A percentile compares a stretch with the other conserved stretches of the same genome.
Evolutionary conservation across 2,113 vertebrate species (phyloP).

Genomic region (Prochilodus magdalenae): DNA sequence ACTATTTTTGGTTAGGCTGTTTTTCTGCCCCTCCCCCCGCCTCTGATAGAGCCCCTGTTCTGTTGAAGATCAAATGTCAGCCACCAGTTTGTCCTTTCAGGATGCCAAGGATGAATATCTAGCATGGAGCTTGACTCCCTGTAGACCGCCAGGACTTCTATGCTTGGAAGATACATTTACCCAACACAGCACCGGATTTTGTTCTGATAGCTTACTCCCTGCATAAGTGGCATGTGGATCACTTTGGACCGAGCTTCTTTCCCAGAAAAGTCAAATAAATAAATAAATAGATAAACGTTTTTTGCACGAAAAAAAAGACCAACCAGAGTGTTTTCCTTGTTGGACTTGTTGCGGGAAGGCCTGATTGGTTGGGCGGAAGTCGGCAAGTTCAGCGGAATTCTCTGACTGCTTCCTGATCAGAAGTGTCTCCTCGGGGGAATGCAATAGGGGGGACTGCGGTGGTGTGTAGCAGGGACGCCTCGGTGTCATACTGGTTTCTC

Average conservation of each 20-base stretch:
- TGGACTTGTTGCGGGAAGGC: constrained; percentile 43
- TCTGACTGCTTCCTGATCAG: constrained; percentile 17
- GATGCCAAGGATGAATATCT: constrained; percentile 32
- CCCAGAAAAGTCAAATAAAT: constrained; percentile 58
- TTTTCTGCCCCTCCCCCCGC: too few species aligned
- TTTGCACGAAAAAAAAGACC: constrained; percentile 23
- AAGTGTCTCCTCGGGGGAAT: constrained; percentile 33
- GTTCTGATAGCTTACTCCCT: constrained; percentile 54
- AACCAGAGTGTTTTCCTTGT: constrained; percentile 30
- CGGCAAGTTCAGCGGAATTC: constrained; percentile 36
- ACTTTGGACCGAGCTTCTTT: constrained; percentile 47
- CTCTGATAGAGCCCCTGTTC: constrained; percentile 27
- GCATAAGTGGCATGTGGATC: constrained; percentile 44
- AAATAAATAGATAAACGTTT: constrained; percentile 56
- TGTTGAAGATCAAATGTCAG: constrained; percentile 11
- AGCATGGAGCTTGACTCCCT: constrained; percentile 4
- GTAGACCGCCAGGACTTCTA: not conserved
- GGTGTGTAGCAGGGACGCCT: not conserved
- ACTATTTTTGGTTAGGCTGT: constrained; percentile 39
- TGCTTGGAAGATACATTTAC: constrained; percentile 25
- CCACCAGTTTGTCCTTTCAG: constrained; percentile 31
- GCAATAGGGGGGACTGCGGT: not conserved
- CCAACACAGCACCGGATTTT: constrained; percentile 40
- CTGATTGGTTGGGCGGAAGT: constrained; percentile 44
- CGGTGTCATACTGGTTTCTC: constrained; percentile 94